phyloP scores from a whole-genome alignment of 1,140 invertebrate genomes.

The Cardiocondyla obscurior region DNA sequence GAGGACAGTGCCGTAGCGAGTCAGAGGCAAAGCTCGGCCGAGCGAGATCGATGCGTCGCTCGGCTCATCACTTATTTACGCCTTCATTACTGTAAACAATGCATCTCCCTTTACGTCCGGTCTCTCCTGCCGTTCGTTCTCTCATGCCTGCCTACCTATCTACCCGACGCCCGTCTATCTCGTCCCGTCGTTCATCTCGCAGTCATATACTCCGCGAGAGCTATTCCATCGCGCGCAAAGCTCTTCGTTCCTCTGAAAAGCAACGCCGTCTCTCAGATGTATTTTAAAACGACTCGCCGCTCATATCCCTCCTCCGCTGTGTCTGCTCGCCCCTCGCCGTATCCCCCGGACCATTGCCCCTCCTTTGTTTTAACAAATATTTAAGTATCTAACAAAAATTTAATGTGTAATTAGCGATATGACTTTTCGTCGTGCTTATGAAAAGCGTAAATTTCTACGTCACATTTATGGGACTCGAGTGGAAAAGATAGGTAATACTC shows the following conservation, averaged over 20 bases:
- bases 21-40: slow-evolving; percentile 13
- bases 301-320: neutral
- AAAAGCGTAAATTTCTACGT: slow-evolving; percentile 13
- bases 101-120: slow-evolving; percentile 73
- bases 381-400: slow-evolving; percentile 36
- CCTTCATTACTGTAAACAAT: slow-evolving; percentile 82
- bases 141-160: slow-evolving; percentile 30
- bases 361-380: slow-evolving; percentile 31
- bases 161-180: slow-evolving; percentile 58
- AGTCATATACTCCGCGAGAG: slow-evolving; percentile 56
- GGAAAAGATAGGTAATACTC: too few relatives aligned
- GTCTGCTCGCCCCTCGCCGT: neutral
- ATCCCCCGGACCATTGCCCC: neutral
- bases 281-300: slow-evolving; percentile 51
- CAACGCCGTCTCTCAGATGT: slow-evolving; percentile 30
- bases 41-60: slow-evolving; percentile 77
- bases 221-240: slow-evolving; percentile 46
- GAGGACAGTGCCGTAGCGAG: slow-evolving; percentile 54
- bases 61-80: slow-evolving; percentile 81
- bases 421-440: neutral
- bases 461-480: neutral
- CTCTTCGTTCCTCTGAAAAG: slow-evolving; percentile 56
- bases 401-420: neutral
- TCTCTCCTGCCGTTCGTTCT: slow-evolving; percentile 55
- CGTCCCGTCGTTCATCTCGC: slow-evolving; percentile 60